Conservation (phyloP, 2,797 vertebrate species). For the Atherinosoma microstoma region DNA sequence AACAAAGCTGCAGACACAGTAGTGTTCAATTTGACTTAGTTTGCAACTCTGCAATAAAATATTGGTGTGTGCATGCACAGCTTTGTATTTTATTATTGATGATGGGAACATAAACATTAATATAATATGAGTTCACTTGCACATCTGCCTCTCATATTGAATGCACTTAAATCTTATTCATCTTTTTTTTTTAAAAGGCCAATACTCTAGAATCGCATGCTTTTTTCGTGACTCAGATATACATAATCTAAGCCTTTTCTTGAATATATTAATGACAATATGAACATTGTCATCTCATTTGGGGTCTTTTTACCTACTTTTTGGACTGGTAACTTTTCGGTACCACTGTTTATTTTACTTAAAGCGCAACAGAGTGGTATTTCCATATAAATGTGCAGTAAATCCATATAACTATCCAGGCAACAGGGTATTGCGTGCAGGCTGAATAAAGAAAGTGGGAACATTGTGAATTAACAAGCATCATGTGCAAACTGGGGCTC, state of each 20-base stretch:
- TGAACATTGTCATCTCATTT: neutral
- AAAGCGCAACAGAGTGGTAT: neutral
- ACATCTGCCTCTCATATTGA: neutral
- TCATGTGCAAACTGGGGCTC: slow-evolving; percentile 19
- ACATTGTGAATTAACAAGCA: slow-evolving; percentile 26
- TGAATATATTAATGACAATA: neutral
- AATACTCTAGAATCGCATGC: neutral
- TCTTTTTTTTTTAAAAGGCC: neutral
- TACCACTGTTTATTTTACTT: neutral
- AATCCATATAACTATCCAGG: neutral
- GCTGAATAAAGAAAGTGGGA: neutral
- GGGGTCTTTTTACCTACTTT: neutral
- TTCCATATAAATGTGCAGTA: neutral
- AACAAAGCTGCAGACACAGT: neutral
- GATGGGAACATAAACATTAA: neutral
- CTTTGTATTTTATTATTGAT: neutral
- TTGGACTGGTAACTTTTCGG: too few species aligned
- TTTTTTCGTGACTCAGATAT: neutral
- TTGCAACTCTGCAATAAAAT: neutral
- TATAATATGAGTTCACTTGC: neutral
- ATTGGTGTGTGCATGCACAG: neutral
- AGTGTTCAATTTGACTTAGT: neutral
- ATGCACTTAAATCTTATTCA: neutral
- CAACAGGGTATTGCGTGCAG: slow-evolving; percentile 1
- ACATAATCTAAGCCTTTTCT: neutral